Percentiles rank a stretch among this genome's conserved stretches.
These are phyloP conservation scores for Jordanella pulchra DNA, from an alignment of 2,797 vertebrate species.

Conservation along the genomic window DNA sequence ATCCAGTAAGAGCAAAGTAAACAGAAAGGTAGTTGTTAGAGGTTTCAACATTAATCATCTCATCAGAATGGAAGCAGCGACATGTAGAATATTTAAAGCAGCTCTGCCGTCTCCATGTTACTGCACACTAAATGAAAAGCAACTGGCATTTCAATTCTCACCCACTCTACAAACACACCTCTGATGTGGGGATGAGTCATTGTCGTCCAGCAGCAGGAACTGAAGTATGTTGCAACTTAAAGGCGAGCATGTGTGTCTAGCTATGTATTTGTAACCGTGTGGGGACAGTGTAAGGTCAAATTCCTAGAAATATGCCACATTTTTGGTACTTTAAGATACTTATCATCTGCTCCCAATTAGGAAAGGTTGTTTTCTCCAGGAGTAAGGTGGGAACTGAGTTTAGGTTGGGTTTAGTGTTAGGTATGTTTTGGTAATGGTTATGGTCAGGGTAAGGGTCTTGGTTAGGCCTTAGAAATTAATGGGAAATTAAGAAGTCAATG, in stretches of 20 bases:
- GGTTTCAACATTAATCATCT: constrained; percentile 51
- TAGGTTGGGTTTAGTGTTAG: no score
- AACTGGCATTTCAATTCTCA: constrained; percentile 63
- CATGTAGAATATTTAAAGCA: constrained; percentile 33
- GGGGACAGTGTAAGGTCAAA: no score
- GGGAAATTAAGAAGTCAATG: no score
- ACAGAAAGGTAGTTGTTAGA: constrained; percentile 34
- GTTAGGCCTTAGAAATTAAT: no score
- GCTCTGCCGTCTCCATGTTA: constrained; percentile 48
- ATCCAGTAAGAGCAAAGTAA: constrained; percentile 44
- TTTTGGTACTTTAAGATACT: no score
- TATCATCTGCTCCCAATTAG: no score
- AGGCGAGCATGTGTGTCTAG: neutral
- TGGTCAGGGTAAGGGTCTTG: no score
- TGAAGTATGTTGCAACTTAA: constrained; percentile 40
- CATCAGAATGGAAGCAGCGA: constrained; percentile 40
- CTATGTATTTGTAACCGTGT: neutral
- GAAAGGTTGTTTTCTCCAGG: no score
- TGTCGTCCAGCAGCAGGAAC: constrained; percentile 47
- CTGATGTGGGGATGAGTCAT: constrained; percentile 65
- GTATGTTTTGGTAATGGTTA: no score
- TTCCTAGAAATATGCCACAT: no score
- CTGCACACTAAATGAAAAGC: constrained; percentile 52
- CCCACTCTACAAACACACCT: constrained; percentile 58
- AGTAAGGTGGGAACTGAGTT: no score